Evolutionary conservation across 2,797 vertebrate species (phyloP).

Genomic region (Salarias fasciatus): DNA sequence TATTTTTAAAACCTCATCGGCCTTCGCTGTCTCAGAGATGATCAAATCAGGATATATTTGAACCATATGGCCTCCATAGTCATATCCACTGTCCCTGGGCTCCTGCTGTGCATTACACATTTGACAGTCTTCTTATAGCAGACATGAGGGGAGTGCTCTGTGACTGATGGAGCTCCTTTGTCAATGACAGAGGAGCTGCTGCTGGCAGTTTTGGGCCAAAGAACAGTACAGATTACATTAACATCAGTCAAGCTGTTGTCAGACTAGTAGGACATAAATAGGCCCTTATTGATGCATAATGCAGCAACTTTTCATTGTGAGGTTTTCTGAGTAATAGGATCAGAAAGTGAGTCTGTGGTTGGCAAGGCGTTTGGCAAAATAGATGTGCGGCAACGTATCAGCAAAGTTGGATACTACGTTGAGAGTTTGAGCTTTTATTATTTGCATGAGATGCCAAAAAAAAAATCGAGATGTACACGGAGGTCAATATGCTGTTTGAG

Average conservation of each 20-base stretch:
- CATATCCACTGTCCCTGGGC: slow-evolving; percentile 56
- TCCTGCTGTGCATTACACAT: slow-evolving; percentile 69
- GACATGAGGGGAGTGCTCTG: slow-evolving; percentile 73
- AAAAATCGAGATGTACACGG: not conserved
- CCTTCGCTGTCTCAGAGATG: slow-evolving; percentile 33
- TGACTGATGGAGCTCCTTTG: slow-evolving; percentile 80
- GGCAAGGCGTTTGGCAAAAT: slow-evolving; percentile 51
- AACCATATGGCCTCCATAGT: slow-evolving; percentile 56
- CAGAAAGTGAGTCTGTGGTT: slow-evolving; percentile 53
- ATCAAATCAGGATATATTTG: slow-evolving; percentile 41
- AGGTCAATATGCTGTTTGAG: not conserved
- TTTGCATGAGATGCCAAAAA: slow-evolving; percentile 19
- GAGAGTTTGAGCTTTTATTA: slow-evolving; percentile 5
- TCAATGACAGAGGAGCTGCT: slow-evolving; percentile 76
- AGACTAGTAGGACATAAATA: slow-evolving; percentile 76
- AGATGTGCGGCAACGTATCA: slow-evolving; percentile 24
- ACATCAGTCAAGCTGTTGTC: slow-evolving; percentile 82
- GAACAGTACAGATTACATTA: slow-evolving; percentile 81
- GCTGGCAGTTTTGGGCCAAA: slow-evolving; percentile 80
- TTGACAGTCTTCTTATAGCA: slow-evolving; percentile 76
- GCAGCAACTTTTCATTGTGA: slow-evolving; percentile 75
- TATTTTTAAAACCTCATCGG: slow-evolving; percentile 1
- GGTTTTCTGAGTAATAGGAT: slow-evolving; percentile 70
- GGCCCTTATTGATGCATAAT: slow-evolving; percentile 81
- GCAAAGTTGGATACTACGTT: slow-evolving; percentile 3